Base-by-base conservation (phyloP, 2,797 vertebrate species). In the Sebastes taczanowskii region DNA sequence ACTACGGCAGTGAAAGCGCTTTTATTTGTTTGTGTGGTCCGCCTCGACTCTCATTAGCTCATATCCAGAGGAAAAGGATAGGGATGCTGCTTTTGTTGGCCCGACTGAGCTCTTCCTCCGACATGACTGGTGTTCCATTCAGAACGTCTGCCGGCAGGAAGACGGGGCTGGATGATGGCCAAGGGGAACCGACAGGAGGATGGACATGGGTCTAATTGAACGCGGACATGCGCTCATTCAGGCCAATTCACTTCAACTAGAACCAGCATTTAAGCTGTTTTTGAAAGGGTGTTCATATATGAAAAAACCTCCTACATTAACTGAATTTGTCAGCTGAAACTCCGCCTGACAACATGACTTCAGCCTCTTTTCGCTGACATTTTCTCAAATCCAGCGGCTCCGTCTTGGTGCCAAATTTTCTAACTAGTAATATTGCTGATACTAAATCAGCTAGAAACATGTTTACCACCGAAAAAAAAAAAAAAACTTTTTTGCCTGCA, bases 21-120 rank as follows among this genome's bases (percentile, higher is more conserved):
- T 85, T 86, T 77, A 82, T 90, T 87, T 88, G 85, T 89, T 86
- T 85, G 77, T 82, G 75, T 74, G 85, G 86, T 83, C 78, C 70
- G 66, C 74, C 71, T 82, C 59, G 1, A 82, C 69, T 86, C 83
- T 86, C 81, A 91, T 91, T 91, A 89, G 76, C 80, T 90, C 80
- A 77, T 71, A 87, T 88, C 81, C 78, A 84, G 74, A 88, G 81
- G 70, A 89, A 85, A 77, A 35, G 59, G 56, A 65, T 1, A 84
- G 69, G 70, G 81, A 74, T 34, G 71, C 71, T 62, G 77, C 63
- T 88, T 91, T 91, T 82, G 91, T 74, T 86, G 86, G 85, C 82
- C 77, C 34, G 23, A 59, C 80, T 75, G 61, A 76, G 80, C 83
- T 86, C 64, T 84, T 85, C 78, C 79, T 83, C 68, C 62, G 52